Evolutionary conservation across 2,797 vertebrate genomes (phyloP).

Genomic region (Luscinia luscinia): DNA sequence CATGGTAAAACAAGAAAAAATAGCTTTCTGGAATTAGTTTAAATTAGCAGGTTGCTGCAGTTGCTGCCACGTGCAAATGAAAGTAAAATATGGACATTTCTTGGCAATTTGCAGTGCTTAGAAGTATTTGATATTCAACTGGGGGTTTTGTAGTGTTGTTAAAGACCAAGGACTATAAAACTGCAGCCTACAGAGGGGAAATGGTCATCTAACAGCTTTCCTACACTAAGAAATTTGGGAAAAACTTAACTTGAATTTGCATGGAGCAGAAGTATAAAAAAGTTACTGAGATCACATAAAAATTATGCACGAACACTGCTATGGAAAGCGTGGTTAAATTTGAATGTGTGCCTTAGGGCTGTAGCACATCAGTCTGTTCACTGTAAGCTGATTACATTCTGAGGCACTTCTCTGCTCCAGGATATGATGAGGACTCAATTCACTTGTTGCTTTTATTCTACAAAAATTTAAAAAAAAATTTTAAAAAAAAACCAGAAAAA

Average conservation of each 20-base stretch:
- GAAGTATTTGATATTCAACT: not conserved
- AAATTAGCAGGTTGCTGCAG: not conserved
- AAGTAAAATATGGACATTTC: not conserved
- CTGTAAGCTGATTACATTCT: not conserved
- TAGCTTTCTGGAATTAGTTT: not conserved
- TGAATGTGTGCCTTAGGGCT: not conserved
- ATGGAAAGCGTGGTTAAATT: not conserved
- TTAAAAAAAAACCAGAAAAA: not conserved
- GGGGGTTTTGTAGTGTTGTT: not conserved
- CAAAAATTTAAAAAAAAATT: not conserved
- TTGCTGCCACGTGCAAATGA: not conserved
- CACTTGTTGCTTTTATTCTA: slow-evolving; percentile 1
- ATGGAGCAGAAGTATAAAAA: not conserved
- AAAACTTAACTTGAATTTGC: not conserved
- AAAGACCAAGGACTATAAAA: not conserved
- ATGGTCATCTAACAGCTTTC: not conserved
- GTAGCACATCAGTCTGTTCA: not conserved
- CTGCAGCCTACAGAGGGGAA: not conserved
- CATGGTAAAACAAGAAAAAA: slow-evolving; percentile 19
- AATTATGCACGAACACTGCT: not conserved
- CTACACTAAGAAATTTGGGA: not conserved
- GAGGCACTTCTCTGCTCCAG: not conserved
- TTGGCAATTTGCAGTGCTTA: not conserved
- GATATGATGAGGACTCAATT: not conserved
- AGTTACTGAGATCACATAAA: not conserved